Base-by-base conservation (phyloP, 2,113 vertebrate genomes). In the Brevimyrus niger region DNA sequence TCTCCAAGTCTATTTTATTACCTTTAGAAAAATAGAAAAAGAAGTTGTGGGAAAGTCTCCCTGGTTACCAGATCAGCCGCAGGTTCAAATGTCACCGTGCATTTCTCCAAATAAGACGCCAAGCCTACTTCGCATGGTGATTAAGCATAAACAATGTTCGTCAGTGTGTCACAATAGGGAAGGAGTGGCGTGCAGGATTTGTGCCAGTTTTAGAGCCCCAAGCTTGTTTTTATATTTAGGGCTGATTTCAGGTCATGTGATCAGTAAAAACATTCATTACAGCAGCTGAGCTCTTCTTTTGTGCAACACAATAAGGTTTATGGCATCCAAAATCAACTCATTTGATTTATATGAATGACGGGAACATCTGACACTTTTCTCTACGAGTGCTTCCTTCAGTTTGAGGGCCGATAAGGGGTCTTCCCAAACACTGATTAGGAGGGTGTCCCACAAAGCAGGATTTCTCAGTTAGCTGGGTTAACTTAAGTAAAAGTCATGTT, bases 1-100 rank as follows among this genome's bases (percentile, higher is more conserved):
- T 99, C 93, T 99, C 98, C 97, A 99, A 94, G 93, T 99, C 98
- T 90, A 97, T 97, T 97, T 99, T 99, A 94, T 99, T 99, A 96
- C 98, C 98, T 87, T 87, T 99, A 89, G 61, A 15, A 47, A 47
- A 47, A 23, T 21, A 83, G 0, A 86, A 6, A 87, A 9, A 27
- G 38, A 9, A 27, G 38, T 15, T 87, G 31, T 15, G 50, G 47
- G 48, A 87, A 87, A 55, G 15, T 50, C 5, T 82, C 38, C 76
- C 13, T 82, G 19, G 38, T 44, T 31, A 69, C n/a, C 61, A 27
- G 61, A 69, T 31, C n/a, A 69, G 61, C 27, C 31, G 61, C 61
- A 69, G 61, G 61, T 31, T 69, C 61, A 69, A 31, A 31, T 69
- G 61, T 69, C 61, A 69, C 9, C 55, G 1, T 80, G 35, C 10